Evolutionary conservation across 2,888 invertebrate species (phyloP), one percentile per base, ranked within the genome.

Genomic region (Petrolisthes manimaculis): DNA sequence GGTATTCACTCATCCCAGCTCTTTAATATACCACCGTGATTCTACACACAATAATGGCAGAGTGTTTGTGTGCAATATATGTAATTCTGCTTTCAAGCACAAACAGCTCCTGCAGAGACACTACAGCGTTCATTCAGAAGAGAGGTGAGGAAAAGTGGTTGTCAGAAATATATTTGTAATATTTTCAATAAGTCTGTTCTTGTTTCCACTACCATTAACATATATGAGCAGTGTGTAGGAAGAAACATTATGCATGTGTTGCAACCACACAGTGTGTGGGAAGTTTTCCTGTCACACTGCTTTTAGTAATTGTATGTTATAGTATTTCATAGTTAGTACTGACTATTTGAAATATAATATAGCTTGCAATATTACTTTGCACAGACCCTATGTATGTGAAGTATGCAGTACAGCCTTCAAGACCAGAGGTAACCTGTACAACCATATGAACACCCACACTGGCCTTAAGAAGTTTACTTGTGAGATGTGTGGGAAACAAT

Each of bases 101-200:
- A 95, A 95, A 91, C 96, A 96, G 92, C 93, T 96, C 84, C 93
- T 97, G 91, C 95, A 95, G 92, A 94, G 96, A 91, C 96, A 98
- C 94, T 95, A 97, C 94, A 92, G 96, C 91, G 95, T 97, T 91
- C 95, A 98, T 94, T 95, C 96, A 91, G 94, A 95, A 83, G 94
- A 94, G 69, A 93, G 96, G 69, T 95, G 95, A 0, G 95, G 94
- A 55, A 14, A 55, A 56, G 55, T 24, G 67, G 4, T 18, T 24
- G 37, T 24, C 3, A 24, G 21, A 9, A 37, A 37, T 37, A 37
- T 37, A 37, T 37, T 37, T 37, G 37, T 37, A 37, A 37, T 37
- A 37, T 1, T 37, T 37, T 37, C 37, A 37, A 37, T 37, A 37
- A 37, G 37, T 0, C 37, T 37, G 37, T 37, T 37, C 37, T 37